Conservation (phyloP, 2,797 vertebrate species). For the Gambusia yucatana region DNA sequence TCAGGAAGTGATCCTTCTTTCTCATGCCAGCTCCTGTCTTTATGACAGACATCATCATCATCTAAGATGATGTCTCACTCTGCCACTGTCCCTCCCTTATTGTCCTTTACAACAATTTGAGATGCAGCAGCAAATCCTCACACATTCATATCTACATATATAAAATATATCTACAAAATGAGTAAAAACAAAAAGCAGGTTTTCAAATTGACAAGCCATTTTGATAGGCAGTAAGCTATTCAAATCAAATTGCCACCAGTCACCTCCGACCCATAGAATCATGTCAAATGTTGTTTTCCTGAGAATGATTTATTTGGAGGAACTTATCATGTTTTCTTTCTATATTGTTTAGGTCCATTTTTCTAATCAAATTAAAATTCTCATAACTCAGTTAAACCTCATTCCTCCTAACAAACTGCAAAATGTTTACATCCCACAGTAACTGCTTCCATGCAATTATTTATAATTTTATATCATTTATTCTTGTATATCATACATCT, state of each 20-base stretch:
- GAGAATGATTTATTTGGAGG: not conserved
- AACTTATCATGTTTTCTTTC: not conserved
- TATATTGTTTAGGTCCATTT: not conserved
- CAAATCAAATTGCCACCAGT: too few relatives aligned
- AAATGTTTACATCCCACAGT: not conserved
- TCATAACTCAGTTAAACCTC: not conserved
- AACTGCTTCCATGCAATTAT: not conserved
- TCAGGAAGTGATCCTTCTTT: slow-evolving; percentile 1
- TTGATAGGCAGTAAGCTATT: too few relatives aligned
- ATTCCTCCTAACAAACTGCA: too few relatives aligned
- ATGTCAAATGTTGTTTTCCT: not conserved
- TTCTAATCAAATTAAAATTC: not conserved
- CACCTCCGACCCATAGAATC: too few relatives aligned
- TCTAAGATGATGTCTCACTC: slow-evolving; percentile 6
- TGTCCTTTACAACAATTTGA: not conserved
- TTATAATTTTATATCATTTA: not conserved
- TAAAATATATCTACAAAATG: not conserved
- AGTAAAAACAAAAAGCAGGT: not conserved
- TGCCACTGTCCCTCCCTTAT: not conserved
- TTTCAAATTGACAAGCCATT: too few relatives aligned
- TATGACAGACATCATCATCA: too few relatives aligned
- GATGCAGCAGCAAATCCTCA: not conserved
- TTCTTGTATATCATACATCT: too few relatives aligned
- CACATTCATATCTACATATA: not conserved
- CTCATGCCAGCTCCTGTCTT: slow-evolving; percentile 2